A percentile compares a stretch with the other conserved stretches of the same genome.
Conservation (phyloP, 2,113 vertebrate species). For the Pseudolaguvia tuberculata region DNA sequence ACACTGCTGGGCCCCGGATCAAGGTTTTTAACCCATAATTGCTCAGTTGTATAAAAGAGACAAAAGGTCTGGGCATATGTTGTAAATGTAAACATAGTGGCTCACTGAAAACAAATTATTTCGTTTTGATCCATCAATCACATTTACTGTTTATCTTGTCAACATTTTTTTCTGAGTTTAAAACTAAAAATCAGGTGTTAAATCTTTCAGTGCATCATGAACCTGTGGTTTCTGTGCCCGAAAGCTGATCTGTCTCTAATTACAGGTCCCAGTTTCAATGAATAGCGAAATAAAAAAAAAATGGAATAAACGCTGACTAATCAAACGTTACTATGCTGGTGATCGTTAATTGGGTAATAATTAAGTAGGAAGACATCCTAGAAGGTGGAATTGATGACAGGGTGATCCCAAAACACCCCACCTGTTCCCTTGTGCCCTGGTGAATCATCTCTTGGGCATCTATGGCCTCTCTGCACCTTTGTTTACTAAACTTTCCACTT, state of each 20-base stretch:
- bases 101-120: too few relatives aligned
- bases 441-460: constrained; percentile 48
- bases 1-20: too few relatives aligned
- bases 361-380: neutral
- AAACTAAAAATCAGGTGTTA: too few relatives aligned
- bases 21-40: too few relatives aligned
- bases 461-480: constrained; percentile 45
- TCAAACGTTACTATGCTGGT: neutral
- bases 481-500: constrained; percentile 57
- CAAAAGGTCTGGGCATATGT: too few relatives aligned
- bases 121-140: too few relatives aligned
- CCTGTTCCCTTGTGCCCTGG: constrained; percentile 31
- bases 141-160: too few relatives aligned
- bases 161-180: too few relatives aligned
- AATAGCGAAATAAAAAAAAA: neutral
- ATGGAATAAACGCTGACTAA: neutral
- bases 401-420: constrained; percentile 28
- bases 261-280: neutral
- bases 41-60: too few relatives aligned
- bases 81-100: too few relatives aligned
- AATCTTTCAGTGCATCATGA: too few relatives aligned
- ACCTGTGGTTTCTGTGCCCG: neutral
- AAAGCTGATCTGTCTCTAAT: constrained; percentile 11
- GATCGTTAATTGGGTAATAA: neutral
- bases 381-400: neutral